Percentiles rank a stretch among this genome's conserved stretches.
Evolutionary conservation across 2,888 invertebrate genomes (phyloP).

Genomic region (Phytoseiulus persimilis): DNA sequence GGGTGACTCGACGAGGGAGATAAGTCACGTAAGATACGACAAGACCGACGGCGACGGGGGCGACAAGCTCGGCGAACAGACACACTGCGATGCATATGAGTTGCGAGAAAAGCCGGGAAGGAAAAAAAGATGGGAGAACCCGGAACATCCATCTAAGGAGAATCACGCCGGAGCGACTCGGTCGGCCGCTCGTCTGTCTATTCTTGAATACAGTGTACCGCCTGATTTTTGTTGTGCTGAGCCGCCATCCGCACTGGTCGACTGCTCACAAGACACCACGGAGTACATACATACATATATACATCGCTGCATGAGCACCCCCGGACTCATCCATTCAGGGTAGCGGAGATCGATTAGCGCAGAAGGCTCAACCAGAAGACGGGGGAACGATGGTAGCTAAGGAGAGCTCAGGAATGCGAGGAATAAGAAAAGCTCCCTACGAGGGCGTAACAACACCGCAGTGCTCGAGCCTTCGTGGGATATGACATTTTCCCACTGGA

Average conservation of each 20-base stretch:
- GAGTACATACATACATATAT: neutral
- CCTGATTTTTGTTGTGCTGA: neutral
- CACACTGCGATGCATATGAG: neutral
- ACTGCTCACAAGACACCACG: neutral
- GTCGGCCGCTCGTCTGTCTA: neutral
- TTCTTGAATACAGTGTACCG: neutral
- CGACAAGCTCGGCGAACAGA: neutral
- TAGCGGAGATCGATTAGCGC: neutral
- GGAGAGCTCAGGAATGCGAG: neutral
- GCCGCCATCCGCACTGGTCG: neutral
- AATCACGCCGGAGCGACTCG: neutral
- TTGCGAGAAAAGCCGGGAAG: neutral
- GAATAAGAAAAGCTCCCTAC: neutral
- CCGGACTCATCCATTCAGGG: neutral
- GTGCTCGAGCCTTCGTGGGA: too few relatives aligned
- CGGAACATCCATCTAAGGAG: neutral
- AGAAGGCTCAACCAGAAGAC: neutral
- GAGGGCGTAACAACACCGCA: too few relatives aligned
- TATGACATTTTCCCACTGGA: too few relatives aligned
- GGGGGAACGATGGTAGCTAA: neutral
- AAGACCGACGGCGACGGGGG: neutral
- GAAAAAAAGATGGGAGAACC: neutral
- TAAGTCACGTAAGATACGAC: neutral
- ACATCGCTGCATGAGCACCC: neutral
- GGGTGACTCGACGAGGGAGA: neutral